Conservation (phyloP, 2,113 vertebrate genomes). For the Colinus virginianus region DNA sequence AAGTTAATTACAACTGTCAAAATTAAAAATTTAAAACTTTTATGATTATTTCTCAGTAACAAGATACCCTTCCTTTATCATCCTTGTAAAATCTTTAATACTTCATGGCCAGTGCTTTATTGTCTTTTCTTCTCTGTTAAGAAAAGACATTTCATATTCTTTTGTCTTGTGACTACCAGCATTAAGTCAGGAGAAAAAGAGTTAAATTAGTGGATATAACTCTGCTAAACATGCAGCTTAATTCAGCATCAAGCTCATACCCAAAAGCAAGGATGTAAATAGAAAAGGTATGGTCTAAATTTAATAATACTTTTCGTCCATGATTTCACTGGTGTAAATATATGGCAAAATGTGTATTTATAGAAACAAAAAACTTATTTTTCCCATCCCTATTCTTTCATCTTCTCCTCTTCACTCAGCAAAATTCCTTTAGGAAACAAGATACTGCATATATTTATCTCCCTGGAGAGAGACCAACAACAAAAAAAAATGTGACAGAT, state of each 20-base stretch:
- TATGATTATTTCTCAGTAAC: neutral
- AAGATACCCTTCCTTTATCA: neutral
- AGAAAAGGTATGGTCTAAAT: neutral
- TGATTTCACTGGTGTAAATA: neutral
- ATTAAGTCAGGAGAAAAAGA: neutral
- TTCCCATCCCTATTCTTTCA: neutral
- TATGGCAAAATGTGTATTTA: neutral
- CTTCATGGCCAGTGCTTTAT: neutral
- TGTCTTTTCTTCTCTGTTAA: neutral
- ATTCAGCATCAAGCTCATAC: neutral
- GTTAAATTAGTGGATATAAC: neutral
- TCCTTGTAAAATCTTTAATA: neutral
- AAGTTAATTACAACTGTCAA: neutral
- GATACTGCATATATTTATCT: conserved; percentile 29
- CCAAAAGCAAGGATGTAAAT: neutral
- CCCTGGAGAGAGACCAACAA: neutral
- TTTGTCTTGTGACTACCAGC: neutral
- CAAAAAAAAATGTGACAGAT: conserved; percentile 37
- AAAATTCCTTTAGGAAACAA: conserved; percentile 15
- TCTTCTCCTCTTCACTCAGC: neutral
- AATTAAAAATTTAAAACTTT: neutral
- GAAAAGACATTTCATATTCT: neutral
- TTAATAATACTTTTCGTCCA: neutral
- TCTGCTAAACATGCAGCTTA: neutral
- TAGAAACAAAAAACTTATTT: neutral